Conservation (phyloP, 2,888 invertebrate genomes). For the Dasysyrphus tricinctus region DNA sequence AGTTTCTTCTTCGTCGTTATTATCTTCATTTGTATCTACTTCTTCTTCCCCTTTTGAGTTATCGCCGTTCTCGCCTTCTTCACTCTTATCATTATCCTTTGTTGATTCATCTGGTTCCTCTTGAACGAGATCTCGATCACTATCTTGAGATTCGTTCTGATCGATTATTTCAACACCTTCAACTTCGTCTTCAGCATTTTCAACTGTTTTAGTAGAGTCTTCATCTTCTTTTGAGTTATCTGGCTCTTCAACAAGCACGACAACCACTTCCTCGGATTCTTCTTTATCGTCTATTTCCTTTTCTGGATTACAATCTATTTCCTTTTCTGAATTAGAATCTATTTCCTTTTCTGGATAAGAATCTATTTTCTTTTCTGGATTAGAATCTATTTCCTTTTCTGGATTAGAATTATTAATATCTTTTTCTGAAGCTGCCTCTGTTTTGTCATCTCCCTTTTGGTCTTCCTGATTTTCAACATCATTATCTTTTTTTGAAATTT, state of each 20-base stretch:
- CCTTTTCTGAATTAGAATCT: too few species aligned
- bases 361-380: too few species aligned
- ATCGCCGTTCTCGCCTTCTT: constrained; percentile 8
- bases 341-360: too few species aligned
- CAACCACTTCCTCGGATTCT: constrained; percentile 70
- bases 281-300: constrained; percentile 59
- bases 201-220: constrained; percentile 27
- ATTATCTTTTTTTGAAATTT: background rate
- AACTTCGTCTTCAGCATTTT: constrained; percentile 41
- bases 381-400: constrained; percentile 8
- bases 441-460: background rate
- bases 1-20: constrained; percentile 61
- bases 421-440: background rate
- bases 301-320: too few species aligned
- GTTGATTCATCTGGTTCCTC: constrained; percentile 3
- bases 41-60: background rate
- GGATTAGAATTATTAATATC: background rate
- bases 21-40: background rate
- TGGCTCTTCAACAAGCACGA: constrained; percentile 71
- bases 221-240: constrained; percentile 74
- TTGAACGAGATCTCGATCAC: background rate
- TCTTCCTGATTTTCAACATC: constrained; percentile 14
- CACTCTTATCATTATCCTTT: background rate
- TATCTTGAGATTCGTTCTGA: constrained; percentile 47
- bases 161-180: constrained; percentile 39